Conservation (phyloP, 2,113 vertebrate genomes). For the Sula dactylatra region DNA sequence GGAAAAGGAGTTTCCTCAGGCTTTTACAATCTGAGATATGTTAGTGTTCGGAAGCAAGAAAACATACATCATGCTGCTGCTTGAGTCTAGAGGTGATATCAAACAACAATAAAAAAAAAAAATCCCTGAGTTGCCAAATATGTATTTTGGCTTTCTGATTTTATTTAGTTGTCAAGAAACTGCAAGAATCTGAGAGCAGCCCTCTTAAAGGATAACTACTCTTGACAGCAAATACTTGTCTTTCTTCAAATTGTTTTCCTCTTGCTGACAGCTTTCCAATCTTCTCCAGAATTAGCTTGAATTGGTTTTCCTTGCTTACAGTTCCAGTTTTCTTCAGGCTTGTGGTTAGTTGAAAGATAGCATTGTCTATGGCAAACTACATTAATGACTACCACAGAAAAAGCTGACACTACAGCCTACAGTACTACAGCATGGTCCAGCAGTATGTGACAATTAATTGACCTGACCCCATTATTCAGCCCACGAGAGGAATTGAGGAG, state of each 20-base stretch:
- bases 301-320: slow-evolving; percentile 25
- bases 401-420: not conserved
- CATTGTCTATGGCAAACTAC: not conserved
- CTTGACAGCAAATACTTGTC: slow-evolving; percentile 41
- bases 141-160: slow-evolving; percentile 26
- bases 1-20: not conserved
- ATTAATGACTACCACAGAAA: not conserved
- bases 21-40: not conserved
- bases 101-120: not conserved
- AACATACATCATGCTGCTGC: not conserved
- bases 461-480: not conserved
- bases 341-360: not conserved
- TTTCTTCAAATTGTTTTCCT: slow-evolving; percentile 38
- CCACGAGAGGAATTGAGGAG: not conserved
- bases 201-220: not conserved
- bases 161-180: slow-evolving; percentile 41
- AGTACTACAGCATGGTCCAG: rapidly evolving
- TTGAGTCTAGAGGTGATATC: not conserved
- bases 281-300: slow-evolving; percentile 20
- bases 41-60: not conserved
- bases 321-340: not conserved
- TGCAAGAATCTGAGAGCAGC: not conserved
- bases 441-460: not conserved
- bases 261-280: slow-evolving; percentile 43
- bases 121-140: not conserved